Base-by-base conservation (phyloP, 2,888 invertebrate genomes). In the Gymnocheta viridis region DNA sequence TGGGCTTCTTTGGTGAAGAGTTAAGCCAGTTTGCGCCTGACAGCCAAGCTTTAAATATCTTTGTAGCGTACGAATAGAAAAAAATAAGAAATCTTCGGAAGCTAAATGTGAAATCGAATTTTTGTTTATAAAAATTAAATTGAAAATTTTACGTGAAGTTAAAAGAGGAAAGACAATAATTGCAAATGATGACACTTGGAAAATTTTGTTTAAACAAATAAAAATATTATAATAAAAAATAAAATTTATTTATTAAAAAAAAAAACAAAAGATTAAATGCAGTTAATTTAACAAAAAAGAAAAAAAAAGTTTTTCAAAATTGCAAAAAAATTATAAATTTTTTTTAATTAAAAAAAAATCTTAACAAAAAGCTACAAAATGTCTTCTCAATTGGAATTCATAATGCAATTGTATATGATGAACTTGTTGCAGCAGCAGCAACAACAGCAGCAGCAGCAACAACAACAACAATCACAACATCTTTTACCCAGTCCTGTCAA, bases 361-460 rank as follows among this genome's bases (percentile, higher is more conserved):
- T 35, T 27, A 73, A 85, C 58, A 77, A 72, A 60, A 49, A 32
- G 69, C 35, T 56, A 73, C 35, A 51, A 87, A 80, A 91, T 91
- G 91, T 89, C 91, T 44, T 89, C 89, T 72, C 91, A 91, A 90
- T 88, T 91, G 89, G 91, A 90, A 86, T 88, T 91, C 74, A 88
- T 90, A 54, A 91, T 91, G 91, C 91, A 91, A 80, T 88, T 91
- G 66, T 91, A 91, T 82, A 91, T 91, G 91, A 91, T 91, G 91
- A 91, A 91, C 82, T 87, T 91, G 86, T 85, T 91, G 89, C 90
- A 91, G 56, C 91, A 90, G 47, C 89, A 90, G 1, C 89, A 89
- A 5, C 90, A 89, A 7, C 89, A 89, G 10, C 89, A 88, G 4
- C 88, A 87, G 9, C 88, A 87, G 44, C 88, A 87, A 14, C 88